Conservation (phyloP, 2,888 invertebrate species). For the Didymodactylos carnosus region DNA sequence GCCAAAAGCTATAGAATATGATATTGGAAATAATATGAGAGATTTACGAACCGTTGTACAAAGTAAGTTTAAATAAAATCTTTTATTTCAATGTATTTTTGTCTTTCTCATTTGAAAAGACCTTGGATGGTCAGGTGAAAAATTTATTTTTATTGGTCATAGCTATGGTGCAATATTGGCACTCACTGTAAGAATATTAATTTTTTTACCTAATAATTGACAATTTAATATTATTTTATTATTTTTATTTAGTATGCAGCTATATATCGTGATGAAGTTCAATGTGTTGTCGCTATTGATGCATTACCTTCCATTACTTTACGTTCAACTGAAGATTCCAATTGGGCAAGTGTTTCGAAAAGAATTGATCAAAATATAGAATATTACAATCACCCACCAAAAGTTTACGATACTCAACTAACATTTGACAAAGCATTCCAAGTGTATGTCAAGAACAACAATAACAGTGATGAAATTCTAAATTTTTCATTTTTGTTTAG, state of each 20-base stretch:
- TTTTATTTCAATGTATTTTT: background rate
- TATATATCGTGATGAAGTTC: background rate
- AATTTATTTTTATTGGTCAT: background rate
- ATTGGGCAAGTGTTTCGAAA: too few relatives aligned
- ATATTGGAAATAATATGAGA: background rate
- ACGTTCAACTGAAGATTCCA: background rate
- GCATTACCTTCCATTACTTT: background rate
- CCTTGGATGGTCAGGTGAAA: background rate
- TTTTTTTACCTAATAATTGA: too few relatives aligned
- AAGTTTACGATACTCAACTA: background rate
- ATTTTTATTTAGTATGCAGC: background rate
- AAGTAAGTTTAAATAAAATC: background rate
- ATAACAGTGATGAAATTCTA: background rate
- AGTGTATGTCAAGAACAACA: background rate
- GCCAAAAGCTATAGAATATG: background rate
- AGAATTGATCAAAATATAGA: background rate
- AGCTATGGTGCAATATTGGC: background rate
- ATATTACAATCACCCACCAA: background rate
- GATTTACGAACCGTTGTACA: background rate
- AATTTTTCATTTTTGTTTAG: background rate
- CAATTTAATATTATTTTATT: background rate
- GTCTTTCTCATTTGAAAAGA: background rate
- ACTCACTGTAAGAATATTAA: background rate
- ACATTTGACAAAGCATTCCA: background rate
- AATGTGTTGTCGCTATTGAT: background rate